phyloP scores from a whole-genome alignment of 2,113 vertebrate genomes.

The Amazona guildingii region DNA sequence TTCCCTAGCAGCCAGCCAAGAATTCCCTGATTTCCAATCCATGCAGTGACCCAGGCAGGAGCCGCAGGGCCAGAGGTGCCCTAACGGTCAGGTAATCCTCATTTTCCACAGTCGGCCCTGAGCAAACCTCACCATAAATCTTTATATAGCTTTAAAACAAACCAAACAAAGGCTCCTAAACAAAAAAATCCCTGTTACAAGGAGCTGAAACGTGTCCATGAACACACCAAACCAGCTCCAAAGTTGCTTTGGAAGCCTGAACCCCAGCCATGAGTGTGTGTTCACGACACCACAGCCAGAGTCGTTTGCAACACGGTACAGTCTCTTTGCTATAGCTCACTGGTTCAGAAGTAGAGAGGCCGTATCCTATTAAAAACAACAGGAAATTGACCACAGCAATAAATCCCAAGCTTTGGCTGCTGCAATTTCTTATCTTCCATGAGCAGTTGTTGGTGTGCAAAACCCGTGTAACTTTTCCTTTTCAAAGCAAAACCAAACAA shows the following conservation, averaged over 20 bases:
- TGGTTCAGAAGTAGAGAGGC: slow-evolving; percentile 10
- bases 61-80: background rate
- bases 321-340: slow-evolving; percentile 25
- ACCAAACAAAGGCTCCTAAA: background rate
- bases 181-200: background rate
- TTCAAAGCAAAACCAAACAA: background rate
- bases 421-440: slow-evolving; percentile 43
- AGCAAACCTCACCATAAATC: background rate
- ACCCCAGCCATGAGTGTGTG: background rate
- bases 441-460: slow-evolving; percentile 6
- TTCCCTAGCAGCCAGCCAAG: background rate
- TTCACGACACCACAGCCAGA: background rate
- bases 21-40: slow-evolving; percentile 22
- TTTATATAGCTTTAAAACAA: background rate
- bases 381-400: slow-evolving; percentile 56
- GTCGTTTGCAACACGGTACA: slow-evolving; percentile 6
- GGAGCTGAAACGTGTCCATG: background rate
- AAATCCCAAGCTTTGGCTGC: slow-evolving; percentile 40
- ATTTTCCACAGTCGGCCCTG: background rate
- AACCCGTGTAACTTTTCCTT: background rate
- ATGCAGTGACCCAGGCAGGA: background rate
- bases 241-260: background rate
- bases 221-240: background rate
- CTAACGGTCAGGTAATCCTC: background rate
- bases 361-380: slow-evolving; percentile 57